phyloP scores from a whole-genome alignment of 2,888 invertebrate species.

The Dryobotodes eremita region DNA sequence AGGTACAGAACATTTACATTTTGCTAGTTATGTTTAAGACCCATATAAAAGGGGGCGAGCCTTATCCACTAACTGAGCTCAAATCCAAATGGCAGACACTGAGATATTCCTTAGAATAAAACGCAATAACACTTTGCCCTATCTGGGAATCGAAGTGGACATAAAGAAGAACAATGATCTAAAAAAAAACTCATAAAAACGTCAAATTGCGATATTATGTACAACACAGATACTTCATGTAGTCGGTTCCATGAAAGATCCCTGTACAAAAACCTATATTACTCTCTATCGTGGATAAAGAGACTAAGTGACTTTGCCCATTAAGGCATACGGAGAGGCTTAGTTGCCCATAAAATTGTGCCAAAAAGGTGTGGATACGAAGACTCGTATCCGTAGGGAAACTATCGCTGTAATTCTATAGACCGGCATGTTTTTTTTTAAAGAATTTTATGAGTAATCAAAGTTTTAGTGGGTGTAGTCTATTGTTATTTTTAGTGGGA shows the following conservation, averaged over 20 bases:
- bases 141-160: not conserved
- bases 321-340: constrained; percentile 58
- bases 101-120: not conserved
- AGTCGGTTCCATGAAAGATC: constrained; percentile 5
- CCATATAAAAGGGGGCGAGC: not conserved
- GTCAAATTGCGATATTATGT: not conserved
- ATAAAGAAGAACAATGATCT: not conserved
- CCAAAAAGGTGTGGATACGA: constrained; percentile 60
- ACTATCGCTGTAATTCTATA: constrained; percentile 48
- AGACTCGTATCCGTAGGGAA: constrained; percentile 42
- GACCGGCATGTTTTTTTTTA: constrained; percentile 46
- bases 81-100: not conserved
- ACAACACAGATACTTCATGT: not conserved
- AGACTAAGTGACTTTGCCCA: constrained; percentile 65
- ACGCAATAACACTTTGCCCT: not conserved
- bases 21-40: not conserved
- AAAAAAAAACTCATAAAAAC: not conserved
- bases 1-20: not conserved
- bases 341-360: constrained; percentile 63
- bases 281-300: constrained; percentile 48
- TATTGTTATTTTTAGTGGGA: constrained; percentile 7
- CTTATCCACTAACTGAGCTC: not conserved
- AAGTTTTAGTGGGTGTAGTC: constrained; percentile 34
- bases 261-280: constrained; percentile 37
- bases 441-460: constrained; percentile 46